Conservation (phyloP, 2,113 vertebrate genomes). For the Circaetus cinerascens region DNA sequence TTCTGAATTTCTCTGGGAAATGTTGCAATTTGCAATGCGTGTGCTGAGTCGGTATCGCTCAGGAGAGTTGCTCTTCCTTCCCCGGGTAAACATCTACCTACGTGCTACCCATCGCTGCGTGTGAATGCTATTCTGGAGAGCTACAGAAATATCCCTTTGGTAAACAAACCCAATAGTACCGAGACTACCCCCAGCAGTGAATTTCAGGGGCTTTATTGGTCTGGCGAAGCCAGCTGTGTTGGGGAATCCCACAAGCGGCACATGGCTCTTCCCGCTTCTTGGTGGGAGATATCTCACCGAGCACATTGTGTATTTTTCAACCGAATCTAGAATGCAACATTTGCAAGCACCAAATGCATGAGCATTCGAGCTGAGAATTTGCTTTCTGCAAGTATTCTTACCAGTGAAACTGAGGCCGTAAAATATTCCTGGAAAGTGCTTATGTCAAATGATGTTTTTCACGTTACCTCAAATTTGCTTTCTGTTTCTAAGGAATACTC, state of each 20-base stretch:
- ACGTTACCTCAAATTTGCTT: neutral
- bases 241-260: neutral
- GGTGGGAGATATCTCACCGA: neutral
- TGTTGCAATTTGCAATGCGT: accelerated
- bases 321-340: neutral
- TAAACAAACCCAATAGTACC: accelerated
- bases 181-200: accelerated
- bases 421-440: slow-evolving; percentile 13
- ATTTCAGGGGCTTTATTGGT: neutral
- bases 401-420: neutral
- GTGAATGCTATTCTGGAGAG: accelerated
- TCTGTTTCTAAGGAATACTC: neutral
- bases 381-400: neutral
- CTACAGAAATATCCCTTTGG: neutral
- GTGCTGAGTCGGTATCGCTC: accelerated
- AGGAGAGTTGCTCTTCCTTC: neutral
- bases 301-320: neutral
- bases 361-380: neutral
- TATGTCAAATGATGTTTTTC: neutral
- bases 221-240: neutral
- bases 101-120: accelerated
- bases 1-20: neutral
- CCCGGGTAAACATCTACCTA: neutral
- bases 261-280: neutral
- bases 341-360: neutral